Conservation (phyloP, 2,113 vertebrate genomes). For the Stigmatopora nigra region DNA sequence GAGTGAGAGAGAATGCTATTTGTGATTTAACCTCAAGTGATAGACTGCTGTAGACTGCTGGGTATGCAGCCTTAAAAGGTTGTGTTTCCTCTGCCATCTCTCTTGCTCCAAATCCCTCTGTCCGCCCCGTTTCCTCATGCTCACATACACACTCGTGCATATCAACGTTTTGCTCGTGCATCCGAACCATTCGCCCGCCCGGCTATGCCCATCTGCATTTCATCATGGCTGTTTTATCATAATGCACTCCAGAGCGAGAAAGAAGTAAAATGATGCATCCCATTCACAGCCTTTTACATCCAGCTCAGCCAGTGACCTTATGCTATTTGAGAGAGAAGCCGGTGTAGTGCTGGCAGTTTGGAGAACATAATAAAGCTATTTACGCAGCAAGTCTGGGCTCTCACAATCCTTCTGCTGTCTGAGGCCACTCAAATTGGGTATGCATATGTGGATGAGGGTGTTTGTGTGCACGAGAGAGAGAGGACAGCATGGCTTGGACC, state of each 20-base stretch:
- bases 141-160: not conserved
- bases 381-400: conserved; percentile 66
- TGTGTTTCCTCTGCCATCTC: conserved; percentile 60
- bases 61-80: conserved; percentile 75
- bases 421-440: conserved; percentile 52
- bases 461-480: conserved; percentile 33
- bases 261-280: conserved; percentile 28
- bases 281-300: conserved; percentile 36
- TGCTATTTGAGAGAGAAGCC: conserved; percentile 61
- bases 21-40: conserved; percentile 63
- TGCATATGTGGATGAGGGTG: conserved; percentile 29
- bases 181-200: conserved; percentile 31
- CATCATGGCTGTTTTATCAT: conserved; percentile 47
- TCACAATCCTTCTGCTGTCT: conserved; percentile 71
- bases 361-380: conserved; percentile 71
- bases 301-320: conserved; percentile 49
- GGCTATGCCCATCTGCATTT: conserved; percentile 25
- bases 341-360: conserved; percentile 54
- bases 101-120: conserved; percentile 21
- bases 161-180: conserved; percentile 34
- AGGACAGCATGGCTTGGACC: conserved; percentile 57
- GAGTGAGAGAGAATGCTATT: conserved; percentile 46
- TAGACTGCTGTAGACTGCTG: conserved; percentile 61
- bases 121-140: not conserved
- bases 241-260: conserved; percentile 45